Conservation (phyloP, 2,113 vertebrate genomes). For the Laticauda laticaudata region DNA sequence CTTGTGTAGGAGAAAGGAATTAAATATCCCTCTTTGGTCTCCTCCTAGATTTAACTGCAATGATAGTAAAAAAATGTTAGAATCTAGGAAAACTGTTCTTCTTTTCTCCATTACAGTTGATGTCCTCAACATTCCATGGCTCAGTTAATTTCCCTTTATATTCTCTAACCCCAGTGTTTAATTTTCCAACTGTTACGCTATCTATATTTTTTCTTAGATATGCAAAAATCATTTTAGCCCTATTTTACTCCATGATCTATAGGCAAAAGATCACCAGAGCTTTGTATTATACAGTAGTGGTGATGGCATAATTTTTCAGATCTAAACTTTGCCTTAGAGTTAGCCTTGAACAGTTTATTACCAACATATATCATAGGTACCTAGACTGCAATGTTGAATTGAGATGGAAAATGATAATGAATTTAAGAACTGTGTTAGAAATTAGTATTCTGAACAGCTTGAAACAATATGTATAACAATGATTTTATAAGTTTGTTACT, state of each 20-base stretch:
- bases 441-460: constrained; percentile 46
- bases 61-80: not conserved
- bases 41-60: not conserved
- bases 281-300: not conserved
- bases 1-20: not conserved
- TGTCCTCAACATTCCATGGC: not conserved
- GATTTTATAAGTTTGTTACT: constrained; percentile 22
- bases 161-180: not conserved
- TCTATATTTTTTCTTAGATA: not conserved
- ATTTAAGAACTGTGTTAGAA: constrained; percentile 43
- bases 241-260: not conserved
- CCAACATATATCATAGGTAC: constrained; percentile 25
- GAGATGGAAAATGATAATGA: constrained; percentile 46
- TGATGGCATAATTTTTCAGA: not conserved
- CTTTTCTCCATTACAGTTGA: not conserved
- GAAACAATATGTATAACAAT: constrained; percentile 45
- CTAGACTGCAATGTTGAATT: constrained; percentile 28
- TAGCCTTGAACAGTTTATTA: constrained; percentile 25
- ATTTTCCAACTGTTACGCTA: not conserved
- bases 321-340: constrained; percentile 19
- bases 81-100: not conserved
- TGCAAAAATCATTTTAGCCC: not conserved
- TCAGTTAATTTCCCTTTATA: not conserved
- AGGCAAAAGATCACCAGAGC: not conserved
- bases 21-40: not conserved